phyloP scores from a whole-genome alignment of 2,113 vertebrate species.

The Misgurnus mizolepis region DNA sequence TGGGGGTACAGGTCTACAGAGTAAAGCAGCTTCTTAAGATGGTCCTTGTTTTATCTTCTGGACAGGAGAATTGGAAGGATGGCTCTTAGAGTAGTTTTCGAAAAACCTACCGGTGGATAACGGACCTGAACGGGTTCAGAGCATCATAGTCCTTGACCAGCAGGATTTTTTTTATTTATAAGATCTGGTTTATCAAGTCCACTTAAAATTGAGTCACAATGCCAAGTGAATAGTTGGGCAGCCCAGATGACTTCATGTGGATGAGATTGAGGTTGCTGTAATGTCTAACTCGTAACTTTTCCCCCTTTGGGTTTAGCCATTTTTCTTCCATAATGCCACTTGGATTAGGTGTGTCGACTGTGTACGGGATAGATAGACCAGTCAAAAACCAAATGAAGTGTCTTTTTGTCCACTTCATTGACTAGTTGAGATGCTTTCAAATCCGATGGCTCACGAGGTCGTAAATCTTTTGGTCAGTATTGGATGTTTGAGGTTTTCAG shows the following conservation, averaged over 20 bases:
- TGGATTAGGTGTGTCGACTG: slow-evolving; percentile 33
- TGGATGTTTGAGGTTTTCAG: slow-evolving; percentile 63
- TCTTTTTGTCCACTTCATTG: slow-evolving; percentile 3
- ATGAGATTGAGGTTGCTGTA: slow-evolving; percentile 33
- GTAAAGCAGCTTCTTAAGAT: slow-evolving; percentile 77
- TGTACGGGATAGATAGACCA: slow-evolving; percentile 12
- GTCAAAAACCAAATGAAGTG: background rate
- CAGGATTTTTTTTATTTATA: slow-evolving; percentile 9
- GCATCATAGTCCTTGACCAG: slow-evolving; percentile 1
- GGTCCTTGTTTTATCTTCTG: slow-evolving; percentile 71
- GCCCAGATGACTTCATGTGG: slow-evolving; percentile 36
- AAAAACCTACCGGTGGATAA: slow-evolving; percentile 9
- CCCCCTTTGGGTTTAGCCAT: background rate
- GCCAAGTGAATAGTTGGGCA: slow-evolving; percentile 19
- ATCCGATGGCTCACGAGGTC: slow-evolving; percentile 51
- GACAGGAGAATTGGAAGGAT: slow-evolving; percentile 60
- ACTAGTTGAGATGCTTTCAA: slow-evolving; percentile 56
- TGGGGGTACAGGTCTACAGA: slow-evolving; percentile 85
- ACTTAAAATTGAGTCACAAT: slow-evolving; percentile 30
- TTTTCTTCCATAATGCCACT: slow-evolving; percentile 4
- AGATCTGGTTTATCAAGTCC: slow-evolving; percentile 12
- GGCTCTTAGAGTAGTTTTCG: slow-evolving; percentile 27
- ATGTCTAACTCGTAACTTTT: background rate
- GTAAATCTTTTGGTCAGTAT: slow-evolving; percentile 61
- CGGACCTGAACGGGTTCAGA: slow-evolving; percentile 19